Base-by-base conservation (phyloP, 2,888 invertebrate species). In the Phyllotreta striolata region DNA sequence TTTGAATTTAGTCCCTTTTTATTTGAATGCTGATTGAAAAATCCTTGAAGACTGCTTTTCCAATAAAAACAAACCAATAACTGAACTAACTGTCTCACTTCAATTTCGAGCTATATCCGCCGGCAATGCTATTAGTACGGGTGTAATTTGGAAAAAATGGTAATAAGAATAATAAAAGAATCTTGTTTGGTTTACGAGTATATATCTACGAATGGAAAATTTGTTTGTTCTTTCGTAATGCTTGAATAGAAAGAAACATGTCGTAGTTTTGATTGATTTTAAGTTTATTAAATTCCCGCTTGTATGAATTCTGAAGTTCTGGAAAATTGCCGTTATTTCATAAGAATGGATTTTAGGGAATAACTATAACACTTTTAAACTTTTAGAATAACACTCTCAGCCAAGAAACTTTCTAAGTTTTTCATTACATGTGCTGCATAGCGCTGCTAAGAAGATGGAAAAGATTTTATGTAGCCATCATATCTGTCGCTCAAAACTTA, bases 341-440 rank as follows among this genome's bases (percentile, higher is more conserved):
- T 6, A 14, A 10, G 52, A 39, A 52, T 52, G 52, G 49, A 52
- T 52, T 52, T 52, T 52, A 52, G 52, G 39, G 38, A 52, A 52
- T 52, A 52, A 52, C 52, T 52, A 52, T 52, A 52, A 52, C 52
- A 52, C 52, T 52, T 52, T 52, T 52, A 52, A 52, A 52, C 38
- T 52, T 52, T 52, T 38, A 10, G 52, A 52, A 52, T 38, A 52
- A 52, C 52, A 14, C 13, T 52, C 24, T 52, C 52, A 37, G 35
- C 12, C 24, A 6, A 13, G 52, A 52, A 52, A 52, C 13, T 52
- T 39, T 10, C 39, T 6, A 38, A 10, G 49, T 52, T 52, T 52
- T 52, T 52, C 52, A 7, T 52, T 52, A 52, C 52, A 52, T 39
- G 39, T 39, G 39, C 52, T 51, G 37, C 38, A 34, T 38, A 12